Evolutionary conservation across 2,888 invertebrate species (phyloP).

Genomic region (Drosophila phalerata): DNA sequence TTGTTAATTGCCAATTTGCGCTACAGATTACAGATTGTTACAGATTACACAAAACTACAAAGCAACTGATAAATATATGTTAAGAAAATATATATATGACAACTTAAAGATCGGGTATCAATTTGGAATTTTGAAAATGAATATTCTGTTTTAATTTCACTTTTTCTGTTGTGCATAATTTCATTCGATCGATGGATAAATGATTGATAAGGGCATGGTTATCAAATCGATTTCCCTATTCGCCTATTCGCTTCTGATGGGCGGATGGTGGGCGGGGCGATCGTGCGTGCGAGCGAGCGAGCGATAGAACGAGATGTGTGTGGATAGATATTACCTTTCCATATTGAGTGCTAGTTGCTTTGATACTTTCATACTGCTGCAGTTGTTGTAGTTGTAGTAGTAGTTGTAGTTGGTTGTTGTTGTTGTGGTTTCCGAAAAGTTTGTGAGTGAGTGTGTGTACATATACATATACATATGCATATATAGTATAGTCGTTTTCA

Average conservation of each 20-base stretch:
- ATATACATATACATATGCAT: conserved; percentile 16
- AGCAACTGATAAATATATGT: conserved; percentile 39
- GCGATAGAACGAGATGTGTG: conserved; percentile 33
- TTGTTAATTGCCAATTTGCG: conserved; percentile 74
- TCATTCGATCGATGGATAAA: conserved; percentile 39
- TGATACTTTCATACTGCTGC: conserved; percentile 68
- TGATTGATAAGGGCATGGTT: conserved; percentile 23
- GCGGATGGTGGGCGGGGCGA: conserved; percentile 46
- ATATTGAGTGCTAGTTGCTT: conserved; percentile 73
- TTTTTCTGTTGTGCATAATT: conserved; percentile 16
- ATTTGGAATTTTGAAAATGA: conserved; percentile 62
- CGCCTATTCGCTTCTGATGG: conserved; percentile 67
- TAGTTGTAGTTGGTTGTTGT: conserved; percentile 23
- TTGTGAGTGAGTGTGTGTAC: conserved; percentile 34
- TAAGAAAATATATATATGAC: conserved; percentile 10
- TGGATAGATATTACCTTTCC: conserved; percentile 77
- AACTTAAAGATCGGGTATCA: conserved; percentile 21
- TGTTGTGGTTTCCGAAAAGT: conserved; percentile 51
- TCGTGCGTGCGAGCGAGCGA: conserved; percentile 50
- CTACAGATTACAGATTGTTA: conserved; percentile 57
- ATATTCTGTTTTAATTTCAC: conserved; percentile 12
- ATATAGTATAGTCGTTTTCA: conserved; percentile 51
- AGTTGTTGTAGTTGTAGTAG: conserved; percentile 33
- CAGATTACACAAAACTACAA: conserved; percentile 43
- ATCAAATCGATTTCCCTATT: conserved; percentile 78